A percentile compares a stretch with the other conserved stretches of the same genome.
phyloP scores from a whole-genome alignment of 2,888 invertebrate genomes.

The Cantharis flavilabris region DNA sequence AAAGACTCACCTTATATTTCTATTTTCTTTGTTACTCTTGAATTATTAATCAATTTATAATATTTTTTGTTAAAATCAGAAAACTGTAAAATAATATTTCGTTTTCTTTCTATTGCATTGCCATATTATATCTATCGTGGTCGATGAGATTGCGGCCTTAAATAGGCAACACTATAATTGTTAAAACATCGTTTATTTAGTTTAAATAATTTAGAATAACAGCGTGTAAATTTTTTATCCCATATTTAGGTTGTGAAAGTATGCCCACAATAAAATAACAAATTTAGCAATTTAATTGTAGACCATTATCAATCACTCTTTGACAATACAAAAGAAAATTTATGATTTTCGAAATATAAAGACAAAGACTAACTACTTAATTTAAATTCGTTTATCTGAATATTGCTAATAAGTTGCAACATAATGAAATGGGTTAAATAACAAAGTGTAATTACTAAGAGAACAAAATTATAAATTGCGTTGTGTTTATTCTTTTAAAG shows the following conservation, averaged over 20 bases:
- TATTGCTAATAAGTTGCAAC: not conserved
- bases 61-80: too few relatives aligned
- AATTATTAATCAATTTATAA: too few relatives aligned
- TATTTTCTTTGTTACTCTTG: too few relatives aligned
- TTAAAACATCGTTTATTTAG: not conserved
- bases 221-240: not conserved
- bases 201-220: not conserved
- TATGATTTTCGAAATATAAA: not conserved
- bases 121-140: too few relatives aligned
- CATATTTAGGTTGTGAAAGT: not conserved
- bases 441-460: not conserved
- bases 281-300: constrained; percentile 1
- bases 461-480: not conserved
- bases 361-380: constrained; percentile 3
- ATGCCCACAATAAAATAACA: constrained; percentile 1
- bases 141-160: too few relatives aligned
- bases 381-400: not conserved
- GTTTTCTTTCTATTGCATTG: too few relatives aligned
- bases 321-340: constrained; percentile 5
- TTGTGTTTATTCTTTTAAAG: not conserved
- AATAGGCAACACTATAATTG: not conserved
- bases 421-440: not conserved
- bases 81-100: too few relatives aligned
- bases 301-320: not conserved
- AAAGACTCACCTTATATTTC: too few relatives aligned